Evolutionary conservation across 2,797 vertebrate genomes (phyloP).

Genomic region (Gadopsis marmoratus): DNA sequence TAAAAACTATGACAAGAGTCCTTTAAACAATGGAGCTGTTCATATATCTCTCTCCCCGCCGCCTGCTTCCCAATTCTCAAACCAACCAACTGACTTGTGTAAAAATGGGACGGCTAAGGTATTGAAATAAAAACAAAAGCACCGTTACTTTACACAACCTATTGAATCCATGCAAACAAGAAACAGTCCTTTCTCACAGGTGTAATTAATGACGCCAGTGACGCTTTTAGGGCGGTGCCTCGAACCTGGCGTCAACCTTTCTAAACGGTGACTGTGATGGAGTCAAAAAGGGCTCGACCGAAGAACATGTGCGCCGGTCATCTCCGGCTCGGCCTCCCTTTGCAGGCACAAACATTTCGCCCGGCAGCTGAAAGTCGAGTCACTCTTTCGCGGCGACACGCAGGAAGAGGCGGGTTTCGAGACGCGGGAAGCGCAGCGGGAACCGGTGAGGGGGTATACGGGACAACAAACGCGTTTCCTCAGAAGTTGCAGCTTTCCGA

Average conservation of each 20-base stretch:
- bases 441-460: background rate
- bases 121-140: background rate
- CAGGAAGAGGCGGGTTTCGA: constrained; percentile 43
- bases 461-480: background rate
- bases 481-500: background rate
- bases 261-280: too few relatives aligned
- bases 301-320: too few relatives aligned
- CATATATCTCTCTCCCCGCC: background rate
- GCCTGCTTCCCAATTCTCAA: background rate
- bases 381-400: constrained; percentile 33
- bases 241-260: too few relatives aligned
- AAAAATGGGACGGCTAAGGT: background rate
- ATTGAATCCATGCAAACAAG: too few relatives aligned
- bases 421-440: constrained; percentile 55
- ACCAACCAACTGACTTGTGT: background rate
- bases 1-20: background rate
- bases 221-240: background rate
- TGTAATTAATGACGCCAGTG: background rate
- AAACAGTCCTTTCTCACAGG: background rate
- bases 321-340: too few relatives aligned
- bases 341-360: too few relatives aligned
- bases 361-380: too few relatives aligned
- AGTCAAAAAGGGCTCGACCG: too few relatives aligned
- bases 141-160: too few relatives aligned
- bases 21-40: background rate